Evolutionary conservation across 2,113 vertebrate genomes (phyloP).

Genomic region (Turdus rufiventris): DNA sequence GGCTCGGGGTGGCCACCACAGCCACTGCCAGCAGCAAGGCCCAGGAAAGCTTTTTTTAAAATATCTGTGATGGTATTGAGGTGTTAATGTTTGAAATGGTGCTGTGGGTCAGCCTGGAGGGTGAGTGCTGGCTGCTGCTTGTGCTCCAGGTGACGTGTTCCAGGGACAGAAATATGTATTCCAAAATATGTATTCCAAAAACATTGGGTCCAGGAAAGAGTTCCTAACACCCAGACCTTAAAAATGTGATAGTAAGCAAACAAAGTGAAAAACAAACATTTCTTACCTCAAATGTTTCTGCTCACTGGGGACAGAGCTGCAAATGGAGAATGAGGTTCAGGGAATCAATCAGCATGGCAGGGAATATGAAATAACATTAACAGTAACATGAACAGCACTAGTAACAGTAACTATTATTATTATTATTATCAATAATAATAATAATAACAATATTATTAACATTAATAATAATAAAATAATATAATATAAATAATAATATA

Average conservation of each 20-base stretch:
- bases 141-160: neutral
- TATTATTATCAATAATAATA: too few species aligned
- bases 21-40: neutral
- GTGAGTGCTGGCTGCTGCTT: neutral
- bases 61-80: rapidly evolving
- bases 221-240: neutral
- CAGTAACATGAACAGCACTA: rapidly evolving
- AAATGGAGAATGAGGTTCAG: neutral
- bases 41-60: neutral
- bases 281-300: neutral
- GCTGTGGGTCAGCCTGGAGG: neutral
- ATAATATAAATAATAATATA: too few species aligned
- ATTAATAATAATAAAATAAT: neutral
- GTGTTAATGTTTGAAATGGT: neutral
- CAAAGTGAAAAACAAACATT: neutral
- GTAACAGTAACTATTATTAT: too few species aligned
- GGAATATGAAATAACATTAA: neutral
- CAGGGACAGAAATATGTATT: rapidly evolving
- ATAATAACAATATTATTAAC: rapidly evolving
- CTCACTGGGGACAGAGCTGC: neutral
- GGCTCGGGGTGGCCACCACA: neutral
- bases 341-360: neutral
- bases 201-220: neutral
- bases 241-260: neutral
- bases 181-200: neutral